These are phyloP conservation scores for Lordiphosa fenestrarum DNA, from an alignment of 2,888 invertebrate genomes.

Conservation along the genomic window DNA sequence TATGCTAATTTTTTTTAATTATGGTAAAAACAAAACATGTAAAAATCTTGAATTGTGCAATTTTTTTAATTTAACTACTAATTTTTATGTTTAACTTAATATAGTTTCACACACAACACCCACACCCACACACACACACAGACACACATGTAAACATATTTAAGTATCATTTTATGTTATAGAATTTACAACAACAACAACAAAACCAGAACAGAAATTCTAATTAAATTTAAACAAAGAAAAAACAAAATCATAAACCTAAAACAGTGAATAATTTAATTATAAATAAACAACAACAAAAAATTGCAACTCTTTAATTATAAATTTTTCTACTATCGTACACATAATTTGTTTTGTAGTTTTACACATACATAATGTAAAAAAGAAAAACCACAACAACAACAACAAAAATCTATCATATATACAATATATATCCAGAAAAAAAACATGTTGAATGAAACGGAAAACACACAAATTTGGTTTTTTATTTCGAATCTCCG, in stretches of 20 bases:
- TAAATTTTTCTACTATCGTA: slow-evolving; percentile 21
- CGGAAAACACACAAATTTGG: too few relatives aligned
- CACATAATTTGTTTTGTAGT: slow-evolving; percentile 65
- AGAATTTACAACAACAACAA: slow-evolving; percentile 32
- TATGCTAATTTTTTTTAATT: slow-evolving; percentile 15
- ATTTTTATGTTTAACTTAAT: slow-evolving; percentile 38
- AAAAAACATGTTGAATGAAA: slow-evolving; percentile 3
- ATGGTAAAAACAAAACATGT: slow-evolving; percentile 37
- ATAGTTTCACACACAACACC: slow-evolving; percentile 38
- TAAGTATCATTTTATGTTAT: slow-evolving; percentile 52
- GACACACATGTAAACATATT: slow-evolving; percentile 20
- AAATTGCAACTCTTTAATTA: slow-evolving; percentile 11
- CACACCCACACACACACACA: slow-evolving; percentile 22
- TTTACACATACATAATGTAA: slow-evolving; percentile 51
- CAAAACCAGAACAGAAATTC: slow-evolving; percentile 14
- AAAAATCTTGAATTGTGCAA: slow-evolving; percentile 63
- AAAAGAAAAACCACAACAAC: slow-evolving; percentile 12
- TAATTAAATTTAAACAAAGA: slow-evolving; percentile 33
- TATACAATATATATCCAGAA: slow-evolving; percentile 1
- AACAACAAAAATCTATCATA: too few relatives aligned
- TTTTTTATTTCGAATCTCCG: slow-evolving; percentile 22
- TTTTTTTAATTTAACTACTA: slow-evolving; percentile 51
- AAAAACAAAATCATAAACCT: slow-evolving; percentile 9
- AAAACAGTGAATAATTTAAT: slow-evolving; percentile 64
- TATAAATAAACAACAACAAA: slow-evolving; percentile 18